A percentile compares a stretch with the other conserved stretches of the same genome.
These are phyloP conservation scores for Ichneumoninae sp. DNA, from an alignment of 2,888 invertebrate species.

Conservation along the genomic window DNA sequence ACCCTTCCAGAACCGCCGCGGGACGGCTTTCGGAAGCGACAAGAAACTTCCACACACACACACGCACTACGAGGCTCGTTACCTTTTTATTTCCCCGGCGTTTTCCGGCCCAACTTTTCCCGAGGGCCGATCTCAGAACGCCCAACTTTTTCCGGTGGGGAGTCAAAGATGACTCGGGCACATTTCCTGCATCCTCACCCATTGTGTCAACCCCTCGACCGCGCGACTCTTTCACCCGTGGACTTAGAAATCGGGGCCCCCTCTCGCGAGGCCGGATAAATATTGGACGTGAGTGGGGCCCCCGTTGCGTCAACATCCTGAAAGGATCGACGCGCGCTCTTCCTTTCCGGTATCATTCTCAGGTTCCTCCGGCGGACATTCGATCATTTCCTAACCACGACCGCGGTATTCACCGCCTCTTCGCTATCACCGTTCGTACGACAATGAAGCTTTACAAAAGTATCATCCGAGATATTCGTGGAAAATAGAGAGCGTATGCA, in stretches of 20 bases:
- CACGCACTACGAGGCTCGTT: neutral
- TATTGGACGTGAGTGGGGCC: conserved; percentile 74
- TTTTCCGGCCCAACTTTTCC: conserved; percentile 23
- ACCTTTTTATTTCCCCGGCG: conserved; percentile 18
- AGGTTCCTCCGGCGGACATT: conserved; percentile 20
- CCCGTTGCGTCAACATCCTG: conserved; percentile 75
- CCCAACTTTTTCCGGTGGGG: conserved; percentile 40
- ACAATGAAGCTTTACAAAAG: conserved; percentile 52
- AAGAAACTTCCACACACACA: neutral
- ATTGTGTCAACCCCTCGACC: conserved; percentile 53
- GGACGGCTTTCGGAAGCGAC: neutral
- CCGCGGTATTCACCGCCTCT: conserved; percentile 32
- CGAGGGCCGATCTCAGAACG: conserved; percentile 25
- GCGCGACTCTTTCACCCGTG: conserved; percentile 23
- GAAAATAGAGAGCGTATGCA: conserved; percentile 57
- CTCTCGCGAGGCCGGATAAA: conserved; percentile 71
- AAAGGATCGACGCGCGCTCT: conserved; percentile 69
- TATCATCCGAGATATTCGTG: conserved; percentile 33
- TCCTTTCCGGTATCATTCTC: conserved; percentile 69
- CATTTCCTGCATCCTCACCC: conserved; percentile 54
- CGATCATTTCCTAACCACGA: conserved; percentile 52
- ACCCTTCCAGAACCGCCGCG: neutral
- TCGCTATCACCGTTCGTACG: conserved; percentile 14
- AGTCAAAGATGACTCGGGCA: conserved; percentile 54
- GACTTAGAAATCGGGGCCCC: neutral